Conservation (phyloP, 64 coral and sea anemone genomes). For the Platygyra sinensis region DNA sequence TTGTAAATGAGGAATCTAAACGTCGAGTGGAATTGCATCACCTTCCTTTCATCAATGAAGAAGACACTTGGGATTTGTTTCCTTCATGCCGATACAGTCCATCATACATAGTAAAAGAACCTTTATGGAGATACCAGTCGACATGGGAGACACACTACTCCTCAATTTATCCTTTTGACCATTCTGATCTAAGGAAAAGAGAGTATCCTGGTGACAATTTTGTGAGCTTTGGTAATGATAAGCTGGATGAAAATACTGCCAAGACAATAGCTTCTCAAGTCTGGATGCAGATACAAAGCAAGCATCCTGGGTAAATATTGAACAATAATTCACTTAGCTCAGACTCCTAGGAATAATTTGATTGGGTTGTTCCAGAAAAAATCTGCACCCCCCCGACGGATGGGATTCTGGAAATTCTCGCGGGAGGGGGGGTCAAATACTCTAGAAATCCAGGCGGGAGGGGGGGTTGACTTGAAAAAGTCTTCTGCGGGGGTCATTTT, state of each 20-base stretch:
- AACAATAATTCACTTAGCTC: no score
- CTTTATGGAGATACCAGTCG: conserved; percentile 36
- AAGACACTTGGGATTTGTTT: conserved; percentile 44
- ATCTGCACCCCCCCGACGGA: no score
- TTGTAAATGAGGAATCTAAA: background rate
- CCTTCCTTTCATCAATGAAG: conserved; percentile 41
- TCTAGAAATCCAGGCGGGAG: no score
- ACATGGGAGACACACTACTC: conserved; percentile 52
- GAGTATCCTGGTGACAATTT: background rate
- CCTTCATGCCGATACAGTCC: conserved; percentile 39
- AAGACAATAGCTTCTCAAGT: conserved; percentile 7
- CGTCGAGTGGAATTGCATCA: conserved; percentile 10
- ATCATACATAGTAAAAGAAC: conserved; percentile 31
- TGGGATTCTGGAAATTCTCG: no score
- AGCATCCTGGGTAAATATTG: conserved; percentile 40
- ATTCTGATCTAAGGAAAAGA: background rate
- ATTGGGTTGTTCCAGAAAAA: no score
- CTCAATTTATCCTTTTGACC: conserved; percentile 39
- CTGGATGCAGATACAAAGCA: conserved; percentile 15
- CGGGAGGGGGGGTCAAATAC: no score
- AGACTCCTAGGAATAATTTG: no score
- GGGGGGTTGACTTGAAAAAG: no score
- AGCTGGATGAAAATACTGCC: conserved; percentile 43
- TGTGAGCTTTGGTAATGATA: conserved; percentile 59
- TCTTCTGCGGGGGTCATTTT: no score